phyloP scores from a whole-genome alignment of 2,888 invertebrate genomes.

The Parnassius mnemosyne region DNA sequence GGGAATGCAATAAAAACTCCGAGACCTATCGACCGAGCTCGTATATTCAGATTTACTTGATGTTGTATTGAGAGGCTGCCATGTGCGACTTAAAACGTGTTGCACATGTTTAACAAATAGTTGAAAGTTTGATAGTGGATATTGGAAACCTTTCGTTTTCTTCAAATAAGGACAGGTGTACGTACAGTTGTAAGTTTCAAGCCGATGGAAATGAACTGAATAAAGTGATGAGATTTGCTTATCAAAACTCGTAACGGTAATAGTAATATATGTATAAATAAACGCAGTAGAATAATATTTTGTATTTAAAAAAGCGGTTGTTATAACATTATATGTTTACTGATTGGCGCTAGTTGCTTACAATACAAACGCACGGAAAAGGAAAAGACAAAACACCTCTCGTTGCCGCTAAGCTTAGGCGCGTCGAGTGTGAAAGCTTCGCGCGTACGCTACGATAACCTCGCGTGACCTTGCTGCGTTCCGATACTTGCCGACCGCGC shows the following conservation, averaged over 20 bases:
- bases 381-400: slow-evolving; percentile 39
- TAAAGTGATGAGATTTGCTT: too few relatives aligned
- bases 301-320: too few relatives aligned
- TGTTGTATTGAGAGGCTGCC: background rate
- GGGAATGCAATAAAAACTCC: slow-evolving; percentile 64
- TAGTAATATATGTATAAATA: too few relatives aligned
- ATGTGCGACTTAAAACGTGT: slow-evolving; percentile 4
- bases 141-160: background rate
- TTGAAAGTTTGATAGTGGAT: background rate
- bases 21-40: slow-evolving; percentile 50
- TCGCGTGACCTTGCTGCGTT: slow-evolving; percentile 53
- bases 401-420: slow-evolving; percentile 48
- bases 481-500: slow-evolving; percentile 43
- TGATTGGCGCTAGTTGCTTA: background rate
- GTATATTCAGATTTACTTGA: slow-evolving; percentile 50
- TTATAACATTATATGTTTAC: too few relatives aligned
- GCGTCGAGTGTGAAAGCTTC: slow-evolving; percentile 58
- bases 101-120: background rate
- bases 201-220: too few relatives aligned
- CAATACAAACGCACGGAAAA: slow-evolving; percentile 15
- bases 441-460: slow-evolving; percentile 59
- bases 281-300: too few relatives aligned
- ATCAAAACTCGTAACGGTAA: too few relatives aligned
- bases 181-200: too few relatives aligned
- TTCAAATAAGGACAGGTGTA: too few relatives aligned